Base-by-base conservation (phyloP, 2,113 vertebrate species). In the Rhinoderma darwinii region DNA sequence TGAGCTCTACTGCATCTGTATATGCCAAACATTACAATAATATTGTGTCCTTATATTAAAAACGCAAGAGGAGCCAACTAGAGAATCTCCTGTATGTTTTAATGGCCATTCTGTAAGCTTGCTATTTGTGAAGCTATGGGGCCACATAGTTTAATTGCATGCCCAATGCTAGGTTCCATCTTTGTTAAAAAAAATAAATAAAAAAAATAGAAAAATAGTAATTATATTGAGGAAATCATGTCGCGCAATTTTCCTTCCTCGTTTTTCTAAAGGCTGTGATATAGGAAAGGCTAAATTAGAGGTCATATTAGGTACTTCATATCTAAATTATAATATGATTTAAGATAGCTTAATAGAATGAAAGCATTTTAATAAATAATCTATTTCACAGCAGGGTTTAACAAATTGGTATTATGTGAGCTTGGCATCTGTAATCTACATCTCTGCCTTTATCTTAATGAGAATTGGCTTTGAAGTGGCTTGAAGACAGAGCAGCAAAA, bases 371-470 rank as follows among this genome's bases (percentile, higher is more conserved):
- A 79, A 79, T 86, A 86, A 86, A 86, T 79, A 86, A 86, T 86
- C 84, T 70, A 79, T 86, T 86, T 86, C 75, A 79, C 75, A 79
- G 84, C 75, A 86, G 84, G 72, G 43, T 79, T 86, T 86, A 86
- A 86, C 75, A 86, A 86, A 86, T 79, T 86, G 75, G 37, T 79
- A 63, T 86, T 79, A 70, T 79, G 59, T 79, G 75, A 85, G 43
- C 59, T 51, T 68, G 75, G 75, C 61, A 70, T 70, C 75, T 54
- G 27, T 70, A 79, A 86, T 86, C 84, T 70, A 30, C 61, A 50
- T 86, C 75, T 27, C 43, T 79, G 44, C 84, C 84, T 86, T 86
- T 70, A 79, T 70, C 84, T 86, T 79, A 79, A 86, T 86, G 43
- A 79, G 75, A 86, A 86, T 66, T 86, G 74, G 75, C 76, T 86